Evolutionary conservation across 2,797 vertebrate genomes (phyloP).

Genomic region (Sus cebifrons): DNA sequence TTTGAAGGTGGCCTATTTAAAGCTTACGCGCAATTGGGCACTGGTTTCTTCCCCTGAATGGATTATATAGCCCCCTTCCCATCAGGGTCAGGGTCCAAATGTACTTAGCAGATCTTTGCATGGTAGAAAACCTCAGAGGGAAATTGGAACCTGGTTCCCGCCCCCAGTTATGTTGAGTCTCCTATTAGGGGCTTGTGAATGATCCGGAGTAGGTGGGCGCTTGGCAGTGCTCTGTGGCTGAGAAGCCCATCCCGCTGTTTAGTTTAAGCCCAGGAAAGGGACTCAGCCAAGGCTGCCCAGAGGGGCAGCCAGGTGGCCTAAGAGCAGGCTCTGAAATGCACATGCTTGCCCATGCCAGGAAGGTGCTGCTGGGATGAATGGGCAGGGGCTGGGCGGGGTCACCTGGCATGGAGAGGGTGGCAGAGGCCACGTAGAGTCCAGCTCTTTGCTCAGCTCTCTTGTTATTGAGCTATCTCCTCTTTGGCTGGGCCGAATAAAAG

Average conservation of each 20-base stretch:
- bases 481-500: neutral
- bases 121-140: neutral
- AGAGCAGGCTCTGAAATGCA: neutral
- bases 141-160: neutral
- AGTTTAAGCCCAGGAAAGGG: neutral
- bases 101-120: neutral
- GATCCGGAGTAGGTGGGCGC: neutral
- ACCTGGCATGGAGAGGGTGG: neutral
- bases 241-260: neutral
- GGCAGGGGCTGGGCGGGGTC: neutral
- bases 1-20: constrained; percentile 31
- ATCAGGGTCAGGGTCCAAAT: neutral
- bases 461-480: neutral
- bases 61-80: neutral
- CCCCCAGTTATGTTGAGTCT: neutral
- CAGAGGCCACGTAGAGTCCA: neutral
- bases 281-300: neutral
- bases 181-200: neutral
- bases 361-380: neutral
- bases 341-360: neutral
- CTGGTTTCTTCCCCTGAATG: neutral
- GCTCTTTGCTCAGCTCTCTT: neutral
- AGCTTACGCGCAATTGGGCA: neutral
- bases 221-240: neutral
- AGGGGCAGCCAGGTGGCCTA: neutral